phyloP scores from a whole-genome alignment of 1,140 invertebrate genomes.

The Drosophila pallidifrons region DNA sequence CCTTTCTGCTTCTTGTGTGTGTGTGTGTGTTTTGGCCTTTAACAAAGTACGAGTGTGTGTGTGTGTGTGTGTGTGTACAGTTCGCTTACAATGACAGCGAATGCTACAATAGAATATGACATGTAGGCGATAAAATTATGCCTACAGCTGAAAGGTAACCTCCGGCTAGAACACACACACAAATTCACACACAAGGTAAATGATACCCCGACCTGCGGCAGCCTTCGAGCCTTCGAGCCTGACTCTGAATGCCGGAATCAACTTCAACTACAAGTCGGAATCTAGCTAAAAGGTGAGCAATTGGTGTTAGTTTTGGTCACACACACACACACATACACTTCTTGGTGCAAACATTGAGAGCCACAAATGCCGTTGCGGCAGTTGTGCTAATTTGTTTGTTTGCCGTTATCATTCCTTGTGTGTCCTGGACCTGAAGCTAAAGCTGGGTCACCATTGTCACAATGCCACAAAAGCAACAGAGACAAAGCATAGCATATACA shows the following conservation, averaged over 20 bases:
- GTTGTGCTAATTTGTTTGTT: conserved; percentile 83
- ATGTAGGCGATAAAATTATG: conserved; percentile 82
- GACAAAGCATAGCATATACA: conserved; percentile 4
- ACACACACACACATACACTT: conserved; percentile 19
- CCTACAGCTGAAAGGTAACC: conserved; percentile 33
- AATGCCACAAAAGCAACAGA: conserved; percentile 49
- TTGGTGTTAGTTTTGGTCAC: conserved; percentile 52
- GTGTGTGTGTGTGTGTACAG: conserved; percentile 42
- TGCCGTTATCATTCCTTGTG: conserved; percentile 76
- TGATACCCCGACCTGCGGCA: background rate
- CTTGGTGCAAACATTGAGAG: conserved; percentile 39
- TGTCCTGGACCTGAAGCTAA: conserved; percentile 55
- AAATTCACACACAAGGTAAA: background rate
- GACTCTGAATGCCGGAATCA: conserved; percentile 7
- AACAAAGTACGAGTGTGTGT: conserved; percentile 63
- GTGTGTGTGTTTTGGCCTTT: conserved; percentile 70
- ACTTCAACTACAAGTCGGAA: conserved; percentile 30
- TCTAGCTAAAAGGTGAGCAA: conserved; percentile 52
- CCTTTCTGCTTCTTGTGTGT: conserved; percentile 44
- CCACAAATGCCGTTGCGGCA: conserved; percentile 81
- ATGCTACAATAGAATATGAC: conserved; percentile 83
- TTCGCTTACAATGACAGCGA: conserved; percentile 74
- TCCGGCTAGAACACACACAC: conserved; percentile 8
- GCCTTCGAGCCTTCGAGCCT: background rate
- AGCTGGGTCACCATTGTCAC: conserved; percentile 72